phyloP scores from a whole-genome alignment of 2,888 invertebrate species.

The Synanthedon andrenaeformis region DNA sequence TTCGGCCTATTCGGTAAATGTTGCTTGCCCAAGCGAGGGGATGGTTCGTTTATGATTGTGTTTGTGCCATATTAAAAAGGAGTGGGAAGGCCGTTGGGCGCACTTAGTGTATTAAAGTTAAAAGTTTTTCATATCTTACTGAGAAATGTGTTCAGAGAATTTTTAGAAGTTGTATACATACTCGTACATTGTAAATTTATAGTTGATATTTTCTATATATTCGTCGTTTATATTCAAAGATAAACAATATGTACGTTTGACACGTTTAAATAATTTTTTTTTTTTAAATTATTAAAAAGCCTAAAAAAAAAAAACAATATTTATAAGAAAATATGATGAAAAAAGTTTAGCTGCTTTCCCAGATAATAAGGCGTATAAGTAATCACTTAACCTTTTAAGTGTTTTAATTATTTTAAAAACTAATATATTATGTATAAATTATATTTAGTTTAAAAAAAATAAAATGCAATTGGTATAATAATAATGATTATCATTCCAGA shows the following conservation, averaged over 20 bases:
- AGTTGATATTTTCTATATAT: background rate
- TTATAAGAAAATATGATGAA: no score
- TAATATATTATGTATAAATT: no score
- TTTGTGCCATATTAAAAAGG: constrained; percentile 35
- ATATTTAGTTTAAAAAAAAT: no score
- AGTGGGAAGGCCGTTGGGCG: constrained; percentile 17
- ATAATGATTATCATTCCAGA: no score
- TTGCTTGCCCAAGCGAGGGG: background rate
- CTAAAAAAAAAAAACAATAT: no score
- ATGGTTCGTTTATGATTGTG: background rate
- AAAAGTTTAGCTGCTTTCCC: no score
- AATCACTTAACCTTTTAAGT: no score
- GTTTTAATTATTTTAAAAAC: no score
- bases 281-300: no score
- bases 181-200: constrained; percentile 32
- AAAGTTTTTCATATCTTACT: constrained; percentile 62
- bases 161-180: constrained; percentile 47
- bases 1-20: constrained; percentile 27
- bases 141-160: constrained; percentile 62
- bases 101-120: constrained; percentile 20
- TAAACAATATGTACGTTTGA: background rate
- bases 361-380: no score
- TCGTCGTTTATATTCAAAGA: background rate
- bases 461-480: no score
- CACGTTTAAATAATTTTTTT: background rate